These are phyloP conservation scores for Cheilosia vernalis DNA, from an alignment of 2,888 invertebrate species.

Conservation along the genomic window DNA sequence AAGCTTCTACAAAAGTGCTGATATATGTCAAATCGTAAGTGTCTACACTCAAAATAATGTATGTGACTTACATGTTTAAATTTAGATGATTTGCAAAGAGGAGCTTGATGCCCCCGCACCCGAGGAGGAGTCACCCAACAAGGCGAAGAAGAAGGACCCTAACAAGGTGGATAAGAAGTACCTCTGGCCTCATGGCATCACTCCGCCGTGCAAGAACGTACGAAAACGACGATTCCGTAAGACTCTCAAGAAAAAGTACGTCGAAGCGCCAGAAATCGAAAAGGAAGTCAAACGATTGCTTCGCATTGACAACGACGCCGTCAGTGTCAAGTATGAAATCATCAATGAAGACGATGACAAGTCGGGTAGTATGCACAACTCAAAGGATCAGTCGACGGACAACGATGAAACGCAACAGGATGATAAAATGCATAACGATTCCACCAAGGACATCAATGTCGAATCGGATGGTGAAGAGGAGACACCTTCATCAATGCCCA, in stretches of 20 bases:
- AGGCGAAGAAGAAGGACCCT: constrained; percentile 93
- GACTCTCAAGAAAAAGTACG: constrained; percentile 97
- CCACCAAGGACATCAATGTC: constrained; percentile 80
- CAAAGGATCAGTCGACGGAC: constrained; percentile 79
- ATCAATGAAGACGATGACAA: constrained; percentile 93
- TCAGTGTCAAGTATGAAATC: constrained; percentile 93
- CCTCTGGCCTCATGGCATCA: constrained; percentile 97
- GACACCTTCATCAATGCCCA: constrained; percentile 77
- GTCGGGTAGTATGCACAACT: constrained; percentile 81
- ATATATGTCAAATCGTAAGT: constrained; percentile 93
- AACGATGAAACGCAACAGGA: constrained; percentile 80
- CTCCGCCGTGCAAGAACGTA: constrained; percentile 98
- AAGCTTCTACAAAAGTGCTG: constrained; percentile 98
- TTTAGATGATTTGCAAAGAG: constrained; percentile 93
- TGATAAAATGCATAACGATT: constrained; percentile 78
- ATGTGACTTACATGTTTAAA: constrained; percentile 8
- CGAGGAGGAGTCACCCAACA: constrained; percentile 90
- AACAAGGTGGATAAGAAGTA: constrained; percentile 93
- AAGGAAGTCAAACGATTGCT: constrained; percentile 97
- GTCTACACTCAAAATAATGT: background rate
- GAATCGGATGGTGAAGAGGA: constrained; percentile 81
- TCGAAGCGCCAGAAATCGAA: constrained; percentile 98
- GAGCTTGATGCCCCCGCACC: constrained; percentile 90
- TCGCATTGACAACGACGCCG: constrained; percentile 96
- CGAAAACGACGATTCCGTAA: constrained; percentile 96